Percentiles rank a stretch among this genome's conserved stretches.
Conservation (phyloP, 2,113 vertebrate species). For the Chloropsis hardwickii region DNA sequence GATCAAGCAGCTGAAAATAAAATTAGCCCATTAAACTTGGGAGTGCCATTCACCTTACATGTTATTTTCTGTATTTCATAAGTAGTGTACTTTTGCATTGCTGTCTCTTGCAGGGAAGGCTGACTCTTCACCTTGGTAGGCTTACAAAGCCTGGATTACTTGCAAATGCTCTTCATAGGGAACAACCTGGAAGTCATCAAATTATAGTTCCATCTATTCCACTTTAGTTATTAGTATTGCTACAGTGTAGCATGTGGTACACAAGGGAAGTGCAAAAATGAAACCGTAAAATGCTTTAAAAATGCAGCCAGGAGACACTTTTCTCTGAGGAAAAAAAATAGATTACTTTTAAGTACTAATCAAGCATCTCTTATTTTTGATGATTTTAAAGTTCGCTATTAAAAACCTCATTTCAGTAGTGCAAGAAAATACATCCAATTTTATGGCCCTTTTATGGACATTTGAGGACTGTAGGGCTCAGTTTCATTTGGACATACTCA, state of each 20-base stretch:
- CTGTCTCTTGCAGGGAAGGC: not conserved
- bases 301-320: not conserved
- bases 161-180: not conserved
- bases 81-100: not conserved
- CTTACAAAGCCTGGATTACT: not conserved
- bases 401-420: not conserved
- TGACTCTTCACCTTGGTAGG: not conserved
- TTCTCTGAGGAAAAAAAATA: too few relatives aligned
- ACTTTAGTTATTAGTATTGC: not conserved
- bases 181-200: not conserved
- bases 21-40: not conserved
- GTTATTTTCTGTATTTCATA: not conserved
- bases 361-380: not conserved
- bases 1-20: not conserved
- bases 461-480: not conserved
- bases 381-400: not conserved
- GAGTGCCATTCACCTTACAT: accelerated
- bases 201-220: not conserved
- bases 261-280: not conserved
- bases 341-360: not conserved
- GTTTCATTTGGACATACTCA: not conserved
- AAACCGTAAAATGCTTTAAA: not conserved
- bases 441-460: not conserved
- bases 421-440: not conserved
- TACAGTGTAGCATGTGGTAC: not conserved